Base-by-base conservation (phyloP, 2,797 vertebrate species). In the Enteromius trimaculatus region DNA sequence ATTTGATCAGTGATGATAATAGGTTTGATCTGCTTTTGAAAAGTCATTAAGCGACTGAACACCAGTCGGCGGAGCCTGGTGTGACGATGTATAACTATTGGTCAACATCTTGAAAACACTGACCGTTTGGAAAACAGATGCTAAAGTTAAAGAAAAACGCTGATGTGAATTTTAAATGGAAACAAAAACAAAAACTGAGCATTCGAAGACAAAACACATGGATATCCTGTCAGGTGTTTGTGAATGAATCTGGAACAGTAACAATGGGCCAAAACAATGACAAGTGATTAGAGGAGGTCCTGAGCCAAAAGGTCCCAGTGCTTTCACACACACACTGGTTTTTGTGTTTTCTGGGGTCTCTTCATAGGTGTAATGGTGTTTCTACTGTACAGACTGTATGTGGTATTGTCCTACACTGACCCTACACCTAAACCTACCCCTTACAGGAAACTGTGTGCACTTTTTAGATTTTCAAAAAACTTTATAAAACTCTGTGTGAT, bases 171-270 rank as follows among this genome's bases (percentile, higher is more conserved):
- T 49, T 37, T 58, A 58, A 69, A 77, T 44, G 47, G 71, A 85
- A 84, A 76, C 80, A 23, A 66, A 66, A 66, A 53, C 7, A 13
- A n/a, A 21, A 34, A 65, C 13, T 26, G 4, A 17, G 44, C 29
- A 53, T 39, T 66, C 5, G 7, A 72, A 65, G 16, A 23, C 21
- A 80, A 49, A 80, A 62, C 31, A 16, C 19, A 74, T 29, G 44
- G 37, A 77, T 51, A 77, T 86, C 72, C 85, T 86, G 81, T 83
- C 71, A 47, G 77, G 70, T 83, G 77, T 79, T 53, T 83, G 42
- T 70, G 21, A 74, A 19, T 51, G 64, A 69, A 3, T 75, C 31
- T 80, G 37, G 55, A 83, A 60, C 29, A 3, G 55, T 78, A 81
- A 84, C 87, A 76, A 51, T 84, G 69, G 64, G 8, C 23, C 13